phyloP scores from a whole-genome alignment of 2,113 vertebrate genomes.

The Lophura nycthemera region DNA sequence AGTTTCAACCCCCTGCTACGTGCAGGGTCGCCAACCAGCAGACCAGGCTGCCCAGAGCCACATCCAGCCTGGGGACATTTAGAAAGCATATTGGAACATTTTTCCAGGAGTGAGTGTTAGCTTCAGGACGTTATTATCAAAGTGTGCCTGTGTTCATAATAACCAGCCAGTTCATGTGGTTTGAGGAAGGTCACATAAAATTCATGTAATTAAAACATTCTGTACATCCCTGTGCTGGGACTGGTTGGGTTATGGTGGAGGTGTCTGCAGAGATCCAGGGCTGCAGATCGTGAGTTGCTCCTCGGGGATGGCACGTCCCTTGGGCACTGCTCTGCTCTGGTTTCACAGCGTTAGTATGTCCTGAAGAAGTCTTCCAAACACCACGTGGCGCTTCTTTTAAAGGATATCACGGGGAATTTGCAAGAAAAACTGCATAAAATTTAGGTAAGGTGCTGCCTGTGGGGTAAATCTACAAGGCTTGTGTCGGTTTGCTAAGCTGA shows the following conservation, averaged over 20 bases:
- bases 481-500: neutral
- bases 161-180: neutral
- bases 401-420: fast-evolving
- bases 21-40: too few species aligned
- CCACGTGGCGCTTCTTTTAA: fast-evolving
- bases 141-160: neutral
- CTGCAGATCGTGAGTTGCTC: neutral
- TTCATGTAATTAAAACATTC: fast-evolving
- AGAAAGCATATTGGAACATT: neutral
- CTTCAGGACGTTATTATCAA: neutral
- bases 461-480: neutral
- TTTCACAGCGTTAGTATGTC: fast-evolving
- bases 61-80: neutral
- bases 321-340: neutral
- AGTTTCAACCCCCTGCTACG: too few species aligned
- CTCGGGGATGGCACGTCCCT: neutral
- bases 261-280: neutral
- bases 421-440: neutral
- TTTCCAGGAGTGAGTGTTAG: neutral
- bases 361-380: neutral
- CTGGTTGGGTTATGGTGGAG: neutral
- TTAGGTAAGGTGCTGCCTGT: neutral
- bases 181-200: neutral
- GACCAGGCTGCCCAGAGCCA: too few species aligned
- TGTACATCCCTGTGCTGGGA: fast-evolving